Percentiles rank a stretch among this genome's conserved stretches.
Conservation (phyloP, 2,113 vertebrate genomes). For the Pantherophis guttatus region DNA sequence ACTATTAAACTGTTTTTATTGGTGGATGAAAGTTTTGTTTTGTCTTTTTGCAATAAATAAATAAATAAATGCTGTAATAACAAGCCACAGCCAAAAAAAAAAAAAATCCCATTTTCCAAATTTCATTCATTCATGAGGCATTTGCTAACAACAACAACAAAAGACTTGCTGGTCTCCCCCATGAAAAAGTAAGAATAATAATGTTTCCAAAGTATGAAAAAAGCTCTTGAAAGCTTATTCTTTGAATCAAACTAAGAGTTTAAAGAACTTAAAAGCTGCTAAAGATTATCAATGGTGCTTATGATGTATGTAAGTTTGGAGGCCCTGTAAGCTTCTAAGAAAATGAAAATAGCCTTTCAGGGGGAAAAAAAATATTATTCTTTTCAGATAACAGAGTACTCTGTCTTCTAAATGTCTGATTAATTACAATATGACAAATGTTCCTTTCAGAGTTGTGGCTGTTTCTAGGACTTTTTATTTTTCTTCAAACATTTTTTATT, state of each 20-base stretch:
- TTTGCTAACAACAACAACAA: neutral
- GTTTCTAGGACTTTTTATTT: neutral
- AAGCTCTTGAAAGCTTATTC: neutral
- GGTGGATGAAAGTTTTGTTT: neutral
- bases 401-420: neutral
- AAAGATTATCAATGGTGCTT: neutral
- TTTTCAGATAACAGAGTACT: neutral
- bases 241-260: neutral
- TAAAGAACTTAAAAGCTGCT: neutral
- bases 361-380: no score
- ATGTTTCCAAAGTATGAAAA: neutral
- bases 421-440: neutral
- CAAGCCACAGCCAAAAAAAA: neutral
- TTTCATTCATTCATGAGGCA: neutral
- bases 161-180: neutral
- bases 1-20: neutral
- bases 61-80: neutral
- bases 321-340: neutral
- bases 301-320: neutral
- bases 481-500: no score
- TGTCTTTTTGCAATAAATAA: neutral
- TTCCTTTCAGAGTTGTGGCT: neutral
- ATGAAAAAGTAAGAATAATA: neutral
- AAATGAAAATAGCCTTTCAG: slow-evolving; percentile 2
- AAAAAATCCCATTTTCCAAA: neutral